These are phyloP conservation scores for Syncerus caffer DNA, from an alignment of 2,797 vertebrate genomes.

Conservation along the genomic window DNA sequence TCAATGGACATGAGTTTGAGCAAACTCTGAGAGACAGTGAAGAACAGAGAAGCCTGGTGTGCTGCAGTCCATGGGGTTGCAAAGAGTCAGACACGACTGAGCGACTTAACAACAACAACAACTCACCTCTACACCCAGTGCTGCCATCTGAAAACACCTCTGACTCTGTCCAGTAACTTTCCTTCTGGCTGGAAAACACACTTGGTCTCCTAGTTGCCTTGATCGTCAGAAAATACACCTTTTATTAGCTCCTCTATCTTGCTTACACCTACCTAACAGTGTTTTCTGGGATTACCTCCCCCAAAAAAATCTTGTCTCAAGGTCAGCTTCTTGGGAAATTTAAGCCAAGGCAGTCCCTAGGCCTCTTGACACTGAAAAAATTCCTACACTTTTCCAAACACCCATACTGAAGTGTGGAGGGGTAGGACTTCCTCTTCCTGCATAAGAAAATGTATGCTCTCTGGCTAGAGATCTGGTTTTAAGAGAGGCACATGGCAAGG, in stretches of 20 bases:
- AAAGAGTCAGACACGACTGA: fast-evolving
- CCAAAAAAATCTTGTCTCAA: not conserved
- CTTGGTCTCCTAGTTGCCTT: not conserved
- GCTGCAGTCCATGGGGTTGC: not conserved
- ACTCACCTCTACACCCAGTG: not conserved
- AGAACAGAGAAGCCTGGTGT: not conserved
- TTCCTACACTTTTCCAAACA: not conserved
- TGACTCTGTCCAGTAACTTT: not conserved
- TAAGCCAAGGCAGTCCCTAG: not conserved
- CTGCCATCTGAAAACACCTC: not conserved
- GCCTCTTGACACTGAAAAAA: not conserved
- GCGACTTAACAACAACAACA: not conserved
- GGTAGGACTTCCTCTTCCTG: too few relatives aligned
- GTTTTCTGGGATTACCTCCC: not conserved
- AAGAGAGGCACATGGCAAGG: not conserved
- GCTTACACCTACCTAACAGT: not conserved
- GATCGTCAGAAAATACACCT: not conserved
- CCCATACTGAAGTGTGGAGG: not conserved
- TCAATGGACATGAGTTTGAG: not conserved
- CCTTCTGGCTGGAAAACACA: not conserved
- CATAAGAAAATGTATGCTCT: not conserved
- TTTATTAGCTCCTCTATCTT: not conserved
- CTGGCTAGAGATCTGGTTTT: not conserved
- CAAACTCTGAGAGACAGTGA: not conserved
- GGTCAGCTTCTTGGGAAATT: not conserved